Base-by-base conservation (phyloP, 2,888 invertebrate genomes). In the Phalera bucephala region DNA sequence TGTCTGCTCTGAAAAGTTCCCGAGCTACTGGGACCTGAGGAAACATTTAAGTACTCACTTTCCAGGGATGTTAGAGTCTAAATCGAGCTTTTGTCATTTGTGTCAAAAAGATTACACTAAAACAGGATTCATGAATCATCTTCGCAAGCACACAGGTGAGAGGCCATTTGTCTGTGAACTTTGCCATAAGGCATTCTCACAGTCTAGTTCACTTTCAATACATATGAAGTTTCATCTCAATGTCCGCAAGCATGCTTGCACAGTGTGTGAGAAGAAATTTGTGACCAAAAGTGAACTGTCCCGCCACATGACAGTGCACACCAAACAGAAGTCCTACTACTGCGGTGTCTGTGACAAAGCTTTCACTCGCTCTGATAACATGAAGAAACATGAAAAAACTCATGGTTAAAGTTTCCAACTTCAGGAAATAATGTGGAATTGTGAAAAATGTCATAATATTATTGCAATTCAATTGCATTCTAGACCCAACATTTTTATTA, bases 321-420 rank as follows among this genome's bases (percentile, higher is more conserved):
- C 90, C 9, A 90, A 90, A 58, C 90, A 90, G 54, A 90, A 90
- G 53, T 90, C 90, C 0, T 90, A 90, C 50, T 90, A 90, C 52
- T 90, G 90, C 64, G 87, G 90, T 35, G 90, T 90, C 15, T 90
- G 90, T 59, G 90, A 90, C 60, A 90, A 90, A 66, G 90, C 90
- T 29, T 90, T 90, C 60, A 90, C 90, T 46, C 84, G 90, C 39
- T 90, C 90, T 13, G 90, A 90, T 49, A 90, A 90, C 50, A 90
- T 90, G 90, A 90, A 90, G 63, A 90, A 90, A 67, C 90, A 90
- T 80, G 90, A 90, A 62, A 90, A 90, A 72, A 90, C 90, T 56
- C 90, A 90, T 75, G 90, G 90, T 52, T 90, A 73, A 74, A 52
- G 36, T 37, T 40, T 45, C 23, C 31, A 50, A n/a, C 28, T 48